A percentile compares a stretch with the other conserved stretches of the same genome.
phyloP scores from a whole-genome alignment of 1,140 invertebrate species.

The Cydia pomonella region DNA sequence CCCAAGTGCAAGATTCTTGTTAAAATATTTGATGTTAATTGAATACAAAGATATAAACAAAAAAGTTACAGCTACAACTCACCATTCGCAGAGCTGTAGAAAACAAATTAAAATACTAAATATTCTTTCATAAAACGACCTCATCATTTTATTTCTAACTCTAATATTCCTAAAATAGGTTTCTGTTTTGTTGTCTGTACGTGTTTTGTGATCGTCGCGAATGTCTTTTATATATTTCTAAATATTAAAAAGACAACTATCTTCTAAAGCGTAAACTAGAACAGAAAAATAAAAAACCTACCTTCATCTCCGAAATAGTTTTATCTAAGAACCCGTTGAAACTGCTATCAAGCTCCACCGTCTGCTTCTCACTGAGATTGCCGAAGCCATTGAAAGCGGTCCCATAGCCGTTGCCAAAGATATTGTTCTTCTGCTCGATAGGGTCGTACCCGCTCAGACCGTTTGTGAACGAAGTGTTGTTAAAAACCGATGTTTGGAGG shows the following conservation, averaged over 20 bases:
- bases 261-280: not conserved
- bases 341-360: slow-evolving; percentile 71
- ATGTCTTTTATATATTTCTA: no score
- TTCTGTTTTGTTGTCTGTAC: no score
- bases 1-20: no score
- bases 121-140: not conserved
- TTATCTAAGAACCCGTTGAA: slow-evolving; percentile 89
- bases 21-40: no score
- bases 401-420: slow-evolving; percentile 71
- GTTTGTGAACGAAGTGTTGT: slow-evolving; percentile 62
- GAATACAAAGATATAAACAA: not conserved
- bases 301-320: slow-evolving; percentile 91
- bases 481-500: slow-evolving; percentile 71
- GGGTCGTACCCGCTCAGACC: slow-evolving; percentile 81
- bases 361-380: slow-evolving; percentile 74
- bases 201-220: no score
- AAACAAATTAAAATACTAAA: slow-evolving; percentile 41
- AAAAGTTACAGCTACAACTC: slow-evolving; percentile 36
- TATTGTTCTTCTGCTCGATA: slow-evolving; percentile 86
- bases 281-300: slow-evolving; percentile 52
- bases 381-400: slow-evolving; percentile 73
- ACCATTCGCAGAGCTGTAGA: slow-evolving; percentile 55
- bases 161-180: no score
- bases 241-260: no score
- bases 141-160: no score